Base-by-base conservation (phyloP, 2,888 invertebrate species). In the Habroteleia sp. region DNA sequence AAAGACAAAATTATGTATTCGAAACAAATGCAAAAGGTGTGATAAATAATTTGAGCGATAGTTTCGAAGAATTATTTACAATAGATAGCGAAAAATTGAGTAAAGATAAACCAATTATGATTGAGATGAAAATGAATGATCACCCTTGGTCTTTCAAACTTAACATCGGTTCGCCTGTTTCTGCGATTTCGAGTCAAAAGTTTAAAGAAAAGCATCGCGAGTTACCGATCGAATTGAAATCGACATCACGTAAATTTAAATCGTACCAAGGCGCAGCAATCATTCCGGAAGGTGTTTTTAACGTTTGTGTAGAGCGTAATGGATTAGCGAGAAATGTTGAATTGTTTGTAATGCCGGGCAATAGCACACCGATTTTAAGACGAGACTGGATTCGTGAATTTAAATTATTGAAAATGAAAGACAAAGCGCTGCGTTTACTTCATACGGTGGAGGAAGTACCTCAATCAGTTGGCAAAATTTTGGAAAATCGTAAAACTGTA, bases 151-250 rank as follows among this genome's bases (percentile, higher is more conserved):
- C 3, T 29, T 78, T 75, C 16, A 60, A 74, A 29, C n/a, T 76
- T 0, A 71, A 77, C 23, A 77, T 77, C 6, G 74, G 78, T n/a
- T 78, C 75, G 16, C 66, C 69, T 4, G 48, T 73, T 6, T 62
- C 75, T 7, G 72, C 74, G 4, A 63, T 74, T 10, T 72, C 72
- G 4, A 16, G 39, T 1, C 3, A 7, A 6, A 5, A 14, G 3
- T 60, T 23, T 14, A 2, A 11, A 8, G 11, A 37, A 10, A 41
- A 11, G n/a, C 25, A 7, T 17, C 7, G 6, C 4, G 29, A 29
- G 11, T 8, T 41, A 8, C 27, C 54, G 27, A n/a, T 39, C 2
- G 1, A 39, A 17, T 17, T 54, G 11, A 11, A 16, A 11, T 5
- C 5, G 4, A 54, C 54, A 0, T 4, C n/a, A 7, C 54, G 54